These are phyloP conservation scores for Dicrurus megarhynchus DNA, from an alignment of 2,113 vertebrate species.

Conservation along the genomic window DNA sequence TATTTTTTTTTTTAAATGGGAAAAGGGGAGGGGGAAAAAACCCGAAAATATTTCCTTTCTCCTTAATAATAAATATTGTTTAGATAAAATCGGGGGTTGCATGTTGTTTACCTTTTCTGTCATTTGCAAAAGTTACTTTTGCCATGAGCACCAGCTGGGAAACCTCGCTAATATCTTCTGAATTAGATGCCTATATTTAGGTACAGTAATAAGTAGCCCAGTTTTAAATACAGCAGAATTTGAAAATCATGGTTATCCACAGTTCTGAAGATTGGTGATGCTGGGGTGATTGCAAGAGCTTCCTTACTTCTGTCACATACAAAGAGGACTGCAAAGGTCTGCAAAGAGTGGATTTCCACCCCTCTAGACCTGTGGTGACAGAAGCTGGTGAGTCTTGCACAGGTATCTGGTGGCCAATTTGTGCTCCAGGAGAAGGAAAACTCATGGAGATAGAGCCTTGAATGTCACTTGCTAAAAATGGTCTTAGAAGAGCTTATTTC, in stretches of 20 bases:
- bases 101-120: background rate
- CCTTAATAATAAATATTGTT: background rate
- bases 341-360: background rate
- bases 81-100: background rate
- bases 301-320: background rate
- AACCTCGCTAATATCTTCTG: background rate
- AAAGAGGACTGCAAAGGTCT: background rate
- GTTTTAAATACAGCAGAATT: background rate
- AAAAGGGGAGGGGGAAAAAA: rapidly evolving
- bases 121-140: background rate
- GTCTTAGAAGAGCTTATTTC: background rate
- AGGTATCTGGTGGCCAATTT: background rate
- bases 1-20: background rate
- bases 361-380: background rate
- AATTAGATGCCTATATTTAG: background rate
- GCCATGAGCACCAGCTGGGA: background rate
- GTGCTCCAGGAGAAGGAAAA: background rate
- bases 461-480: background rate
- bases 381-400: background rate
- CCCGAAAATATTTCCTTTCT: background rate
- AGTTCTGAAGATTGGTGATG: background rate
- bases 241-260: background rate
- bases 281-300: background rate
- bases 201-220: background rate
- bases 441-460: rapidly evolving